Conservation (phyloP, 2,888 invertebrate genomes). For the Eupithecia centaureata region DNA sequence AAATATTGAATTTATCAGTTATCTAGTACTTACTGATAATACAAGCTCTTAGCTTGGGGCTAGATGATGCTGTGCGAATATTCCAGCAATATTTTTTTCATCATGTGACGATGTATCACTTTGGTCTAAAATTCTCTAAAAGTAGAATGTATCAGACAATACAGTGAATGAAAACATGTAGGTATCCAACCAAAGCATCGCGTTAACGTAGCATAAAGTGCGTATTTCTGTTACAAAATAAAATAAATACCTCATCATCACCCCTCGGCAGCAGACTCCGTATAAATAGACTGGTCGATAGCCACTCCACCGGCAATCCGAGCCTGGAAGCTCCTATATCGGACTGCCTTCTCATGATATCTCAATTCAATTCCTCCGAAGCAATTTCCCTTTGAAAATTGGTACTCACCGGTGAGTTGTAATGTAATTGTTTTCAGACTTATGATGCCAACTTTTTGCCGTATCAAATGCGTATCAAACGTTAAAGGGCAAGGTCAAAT, state of each 20-base stretch:
- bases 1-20: too few relatives aligned
- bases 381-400: neutral
- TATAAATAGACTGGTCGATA: slow-evolving; percentile 68
- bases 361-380: slow-evolving; percentile 19
- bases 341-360: slow-evolving; percentile 21
- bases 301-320: slow-evolving; percentile 35
- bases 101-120: too few relatives aligned
- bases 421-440: neutral
- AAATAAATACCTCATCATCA: slow-evolving; percentile 25
- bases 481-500: slow-evolving; percentile 19
- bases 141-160: too few relatives aligned
- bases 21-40: too few relatives aligned
- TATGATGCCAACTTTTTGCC: slow-evolving; percentile 18
- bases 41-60: too few relatives aligned
- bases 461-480: slow-evolving; percentile 18
- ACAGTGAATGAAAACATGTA: neutral
- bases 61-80: too few relatives aligned
- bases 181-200: neutral
- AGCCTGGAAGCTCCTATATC: slow-evolving; percentile 33
- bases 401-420: neutral
- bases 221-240: slow-evolving; percentile 26
- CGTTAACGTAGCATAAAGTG: slow-evolving; percentile 1
- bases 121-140: too few relatives aligned
- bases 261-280: slow-evolving; percentile 20
- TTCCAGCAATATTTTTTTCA: too few relatives aligned